Evolutionary conservation across 2,797 vertebrate species (phyloP).

Genomic region (Crocidura indochinensis): DNA sequence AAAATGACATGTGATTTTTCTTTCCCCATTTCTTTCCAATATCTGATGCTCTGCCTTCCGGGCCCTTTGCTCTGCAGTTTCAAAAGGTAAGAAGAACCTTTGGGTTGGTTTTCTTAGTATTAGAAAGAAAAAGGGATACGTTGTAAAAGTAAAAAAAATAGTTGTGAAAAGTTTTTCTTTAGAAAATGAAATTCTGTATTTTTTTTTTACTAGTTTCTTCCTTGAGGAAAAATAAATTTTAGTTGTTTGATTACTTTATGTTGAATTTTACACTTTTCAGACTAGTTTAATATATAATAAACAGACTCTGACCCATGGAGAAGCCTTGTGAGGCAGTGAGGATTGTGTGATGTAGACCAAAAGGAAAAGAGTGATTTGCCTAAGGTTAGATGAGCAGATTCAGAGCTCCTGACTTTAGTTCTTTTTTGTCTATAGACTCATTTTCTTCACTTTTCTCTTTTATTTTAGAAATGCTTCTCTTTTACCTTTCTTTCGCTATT

Average conservation of each 20-base stretch:
- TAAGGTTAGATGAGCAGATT: conserved; percentile 14
- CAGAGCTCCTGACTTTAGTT: conserved; percentile 14
- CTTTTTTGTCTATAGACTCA: conserved; percentile 42
- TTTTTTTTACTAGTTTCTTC: not conserved
- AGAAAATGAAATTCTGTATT: conserved; percentile 61
- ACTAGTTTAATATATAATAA: not conserved
- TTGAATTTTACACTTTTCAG: conserved; percentile 44
- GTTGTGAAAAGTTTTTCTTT: conserved; percentile 45
- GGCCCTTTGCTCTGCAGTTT: conserved; percentile 80
- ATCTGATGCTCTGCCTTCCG: conserved; percentile 66
- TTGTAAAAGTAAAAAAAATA: not conserved
- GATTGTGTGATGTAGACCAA: not conserved
- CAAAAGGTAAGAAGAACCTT: conserved; percentile 86
- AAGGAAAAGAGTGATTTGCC: not conserved
- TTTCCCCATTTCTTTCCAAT: conserved; percentile 74
- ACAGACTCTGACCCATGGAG: not conserved
- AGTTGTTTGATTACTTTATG: conserved; percentile 17
- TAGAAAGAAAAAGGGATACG: conserved; percentile 48
- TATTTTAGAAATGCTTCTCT: conserved; percentile 69
- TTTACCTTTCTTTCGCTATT: conserved; percentile 54
- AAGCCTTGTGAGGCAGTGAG: conserved; percentile 17
- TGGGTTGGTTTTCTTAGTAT: conserved; percentile 45
- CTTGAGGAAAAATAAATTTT: not conserved
- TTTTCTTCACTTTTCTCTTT: conserved; percentile 38
- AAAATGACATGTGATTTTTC: conserved; percentile 65